A percentile compares a stretch with the other conserved stretches of the same genome.
phyloP scores from a whole-genome alignment of 2,113 vertebrate genomes.

The Aegithalos caudatus region DNA sequence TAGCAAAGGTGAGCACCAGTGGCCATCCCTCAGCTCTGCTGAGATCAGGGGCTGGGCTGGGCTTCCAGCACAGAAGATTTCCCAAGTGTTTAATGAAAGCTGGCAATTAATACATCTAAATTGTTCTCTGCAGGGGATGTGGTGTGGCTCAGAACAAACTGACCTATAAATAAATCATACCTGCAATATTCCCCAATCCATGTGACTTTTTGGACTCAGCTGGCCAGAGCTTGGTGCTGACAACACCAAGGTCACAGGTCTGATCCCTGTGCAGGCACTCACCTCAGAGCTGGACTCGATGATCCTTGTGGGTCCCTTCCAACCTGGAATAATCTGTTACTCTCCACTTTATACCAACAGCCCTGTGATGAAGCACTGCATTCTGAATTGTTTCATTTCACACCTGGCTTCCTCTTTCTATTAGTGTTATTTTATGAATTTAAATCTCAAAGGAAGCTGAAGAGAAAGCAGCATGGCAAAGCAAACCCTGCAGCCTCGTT shows the following conservation, averaged over 20 bases:
- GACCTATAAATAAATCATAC: not conserved
- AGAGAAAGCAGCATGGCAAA: not conserved
- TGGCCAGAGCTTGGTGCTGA: not conserved
- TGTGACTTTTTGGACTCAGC: not conserved
- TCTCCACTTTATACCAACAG: not conserved
- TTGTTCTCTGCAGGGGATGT: not conserved
- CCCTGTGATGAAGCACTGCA: not conserved
- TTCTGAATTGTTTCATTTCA: slow-evolving; percentile 20
- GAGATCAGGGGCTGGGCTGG: not conserved
- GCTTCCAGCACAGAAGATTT: not conserved
- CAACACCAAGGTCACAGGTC: not conserved
- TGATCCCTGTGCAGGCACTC: not conserved
- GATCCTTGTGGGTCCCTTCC: not conserved
- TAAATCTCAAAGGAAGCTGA: not conserved
- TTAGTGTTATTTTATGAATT: not conserved
- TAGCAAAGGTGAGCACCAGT: not conserved
- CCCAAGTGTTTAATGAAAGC: not conserved
- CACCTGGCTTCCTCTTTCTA: not conserved
- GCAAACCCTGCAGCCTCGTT: not conserved
- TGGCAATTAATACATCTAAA: not conserved
- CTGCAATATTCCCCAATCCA: not conserved
- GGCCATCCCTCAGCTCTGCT: not conserved
- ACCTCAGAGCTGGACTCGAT: no score
- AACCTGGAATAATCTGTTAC: not conserved
- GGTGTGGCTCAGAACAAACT: not conserved